Conservation (phyloP, 2,113 vertebrate species). For the Pseudorectes ferrugineus region DNA sequence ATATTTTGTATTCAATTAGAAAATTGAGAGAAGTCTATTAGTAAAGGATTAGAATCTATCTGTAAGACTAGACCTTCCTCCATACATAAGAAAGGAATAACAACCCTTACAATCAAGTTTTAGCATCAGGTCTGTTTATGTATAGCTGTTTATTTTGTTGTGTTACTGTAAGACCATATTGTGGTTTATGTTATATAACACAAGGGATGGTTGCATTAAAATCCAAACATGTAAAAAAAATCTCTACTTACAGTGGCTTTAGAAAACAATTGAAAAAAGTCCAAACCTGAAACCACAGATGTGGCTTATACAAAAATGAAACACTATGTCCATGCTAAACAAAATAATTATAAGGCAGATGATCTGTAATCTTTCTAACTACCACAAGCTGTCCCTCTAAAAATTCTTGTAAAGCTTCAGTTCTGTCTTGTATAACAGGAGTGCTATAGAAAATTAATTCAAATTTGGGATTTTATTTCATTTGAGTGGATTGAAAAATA, state of each 20-base stretch:
- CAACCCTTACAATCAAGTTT: not conserved
- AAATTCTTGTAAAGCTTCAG: not conserved
- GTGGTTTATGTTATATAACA: not conserved
- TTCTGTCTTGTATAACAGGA: not conserved
- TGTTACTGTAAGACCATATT: not conserved
- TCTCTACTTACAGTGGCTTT: not conserved
- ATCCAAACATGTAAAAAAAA: not conserved
- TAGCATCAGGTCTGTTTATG: not conserved
- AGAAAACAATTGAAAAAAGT: not conserved
- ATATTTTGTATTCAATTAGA: not conserved
- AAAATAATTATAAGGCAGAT: not conserved
- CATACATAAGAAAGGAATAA: not conserved
- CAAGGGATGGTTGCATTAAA: not conserved
- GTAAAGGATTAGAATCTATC: not conserved
- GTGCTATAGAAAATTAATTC: not conserved
- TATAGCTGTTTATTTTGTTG: not conserved
- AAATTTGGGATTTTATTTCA: not conserved
- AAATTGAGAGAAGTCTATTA: not conserved
- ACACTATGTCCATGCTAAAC: not conserved
- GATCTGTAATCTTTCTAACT: not conserved
- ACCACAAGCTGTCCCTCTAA: not conserved
- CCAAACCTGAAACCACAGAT: not conserved
- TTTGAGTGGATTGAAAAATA: not conserved
- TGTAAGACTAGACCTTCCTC: not conserved
- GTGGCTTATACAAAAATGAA: not conserved